phyloP scores from a whole-genome alignment of 2,797 vertebrate genomes.

The Allobates femoralis region DNA sequence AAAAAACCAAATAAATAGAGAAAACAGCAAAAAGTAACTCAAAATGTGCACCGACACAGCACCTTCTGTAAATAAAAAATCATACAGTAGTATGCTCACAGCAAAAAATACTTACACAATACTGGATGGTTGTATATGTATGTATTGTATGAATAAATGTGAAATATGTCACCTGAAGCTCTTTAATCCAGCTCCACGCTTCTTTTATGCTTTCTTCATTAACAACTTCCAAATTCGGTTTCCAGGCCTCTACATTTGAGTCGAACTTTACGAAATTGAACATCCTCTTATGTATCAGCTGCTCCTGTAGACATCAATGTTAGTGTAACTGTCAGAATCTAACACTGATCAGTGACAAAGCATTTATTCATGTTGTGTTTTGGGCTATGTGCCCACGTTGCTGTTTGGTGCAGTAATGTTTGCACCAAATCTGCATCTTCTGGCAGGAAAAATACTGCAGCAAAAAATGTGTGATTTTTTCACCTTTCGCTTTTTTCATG shows the following conservation, averaged over 20 bases:
- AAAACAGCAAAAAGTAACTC: too few species aligned
- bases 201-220: constrained; percentile 76
- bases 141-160: neutral
- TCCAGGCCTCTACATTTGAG: constrained; percentile 75
- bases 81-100: too few species aligned
- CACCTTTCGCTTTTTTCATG: too few species aligned
- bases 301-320: constrained; percentile 76
- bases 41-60: too few species aligned
- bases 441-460: too few species aligned
- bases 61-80: too few species aligned
- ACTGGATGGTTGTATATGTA: neutral
- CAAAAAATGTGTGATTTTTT: too few species aligned
- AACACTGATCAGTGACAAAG: neutral
- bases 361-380: neutral
- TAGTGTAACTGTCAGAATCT: neutral
- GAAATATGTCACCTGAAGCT: constrained; percentile 74
- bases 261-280: constrained; percentile 83
- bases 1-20: too few species aligned
- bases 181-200: constrained; percentile 78
- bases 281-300: constrained; percentile 77
- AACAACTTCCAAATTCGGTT: constrained; percentile 75
- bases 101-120: too few species aligned
- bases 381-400: too few species aligned
- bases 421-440: too few species aligned
- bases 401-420: too few species aligned